Evolutionary conservation across 1,140 invertebrate genomes (phyloP).

Genomic region (Bombus huntii): DNA sequence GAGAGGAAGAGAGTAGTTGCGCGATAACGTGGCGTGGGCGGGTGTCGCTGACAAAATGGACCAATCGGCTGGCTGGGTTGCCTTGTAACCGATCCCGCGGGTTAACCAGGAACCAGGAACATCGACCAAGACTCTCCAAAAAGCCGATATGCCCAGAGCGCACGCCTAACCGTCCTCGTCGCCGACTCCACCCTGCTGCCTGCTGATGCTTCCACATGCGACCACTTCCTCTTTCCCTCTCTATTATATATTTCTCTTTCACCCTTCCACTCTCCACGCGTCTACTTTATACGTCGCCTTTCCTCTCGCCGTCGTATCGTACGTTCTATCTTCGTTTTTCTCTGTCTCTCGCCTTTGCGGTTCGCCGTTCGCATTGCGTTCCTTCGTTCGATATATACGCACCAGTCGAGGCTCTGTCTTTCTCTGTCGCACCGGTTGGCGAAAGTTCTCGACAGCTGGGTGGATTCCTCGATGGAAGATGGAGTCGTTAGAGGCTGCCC

Average conservation of each 20-base stretch:
- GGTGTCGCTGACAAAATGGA: slow-evolving; percentile 81
- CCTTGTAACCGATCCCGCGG: slow-evolving; percentile 80
- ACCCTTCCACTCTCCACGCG: background rate
- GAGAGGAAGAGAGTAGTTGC: slow-evolving; percentile 60
- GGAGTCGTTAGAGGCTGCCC: slow-evolving; percentile 44
- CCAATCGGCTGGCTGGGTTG: slow-evolving; percentile 73
- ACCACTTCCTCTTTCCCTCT: slow-evolving; percentile 44
- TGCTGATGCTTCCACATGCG: slow-evolving; percentile 52
- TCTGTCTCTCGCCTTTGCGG: background rate
- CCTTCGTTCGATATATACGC: background rate
- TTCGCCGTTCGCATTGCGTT: background rate
- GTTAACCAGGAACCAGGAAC: slow-evolving; percentile 77
- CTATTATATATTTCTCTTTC: background rate
- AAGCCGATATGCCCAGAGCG: slow-evolving; percentile 70
- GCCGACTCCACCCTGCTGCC: slow-evolving; percentile 66
- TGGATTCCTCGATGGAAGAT: slow-evolving; percentile 60
- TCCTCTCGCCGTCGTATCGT: background rate
- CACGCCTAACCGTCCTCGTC: slow-evolving; percentile 65
- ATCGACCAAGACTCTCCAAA: slow-evolving; percentile 76
- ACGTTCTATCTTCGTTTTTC: background rate
- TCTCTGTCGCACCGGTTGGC: slow-evolving; percentile 4
- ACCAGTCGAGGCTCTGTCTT: background rate
- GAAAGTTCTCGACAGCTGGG: slow-evolving; percentile 54
- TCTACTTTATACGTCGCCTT: background rate
- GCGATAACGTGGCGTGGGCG: slow-evolving; percentile 78